Percentiles rank a stretch among this genome's conserved stretches.
Evolutionary conservation across 2,113 vertebrate species (phyloP).

Genomic region (Gasterosteus nipponicus): DNA sequence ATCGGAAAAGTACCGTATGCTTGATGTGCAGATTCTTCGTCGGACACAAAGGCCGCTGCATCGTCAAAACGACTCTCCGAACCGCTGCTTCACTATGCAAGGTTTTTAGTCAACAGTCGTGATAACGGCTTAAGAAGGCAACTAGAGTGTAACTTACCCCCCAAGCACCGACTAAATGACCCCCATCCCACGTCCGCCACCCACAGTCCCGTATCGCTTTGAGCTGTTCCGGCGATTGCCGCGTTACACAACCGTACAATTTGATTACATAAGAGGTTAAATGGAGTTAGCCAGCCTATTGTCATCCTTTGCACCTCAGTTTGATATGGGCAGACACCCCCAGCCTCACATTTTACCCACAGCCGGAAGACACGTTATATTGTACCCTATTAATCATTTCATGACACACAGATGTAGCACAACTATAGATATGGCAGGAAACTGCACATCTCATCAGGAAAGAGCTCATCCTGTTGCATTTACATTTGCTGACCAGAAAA

Average conservation of each 20-base stretch:
- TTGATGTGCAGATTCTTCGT: not conserved
- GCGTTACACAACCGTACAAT: constrained; percentile 50
- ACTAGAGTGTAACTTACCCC: not conserved
- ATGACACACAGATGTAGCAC: constrained; percentile 34
- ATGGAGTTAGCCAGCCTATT: constrained; percentile 40
- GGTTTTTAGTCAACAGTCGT: not conserved
- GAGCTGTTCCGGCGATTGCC: constrained; percentile 8
- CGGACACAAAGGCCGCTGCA: not conserved
- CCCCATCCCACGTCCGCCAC: not conserved
- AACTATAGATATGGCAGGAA: constrained; percentile 18
- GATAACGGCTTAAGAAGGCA: not conserved
- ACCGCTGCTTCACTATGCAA: not conserved
- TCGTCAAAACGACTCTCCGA: not conserved
- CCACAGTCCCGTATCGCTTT: not conserved
- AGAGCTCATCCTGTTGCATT: constrained; percentile 14
- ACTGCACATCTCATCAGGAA: constrained; percentile 20
- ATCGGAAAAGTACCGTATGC: not conserved
- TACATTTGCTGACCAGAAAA: constrained; percentile 41
- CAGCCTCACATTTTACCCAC: not conserved
- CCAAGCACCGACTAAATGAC: not conserved
- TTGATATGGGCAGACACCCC: constrained; percentile 8
- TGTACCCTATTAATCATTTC: constrained; percentile 19
- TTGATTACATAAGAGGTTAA: constrained; percentile 43
- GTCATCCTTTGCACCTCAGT: constrained; percentile 31
- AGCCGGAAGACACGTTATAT: not conserved